Evolutionary conservation across 2,888 invertebrate genomes (phyloP), one percentile per base, ranked within the genome.

Genomic region (Aporophyla lueneburgensis): DNA sequence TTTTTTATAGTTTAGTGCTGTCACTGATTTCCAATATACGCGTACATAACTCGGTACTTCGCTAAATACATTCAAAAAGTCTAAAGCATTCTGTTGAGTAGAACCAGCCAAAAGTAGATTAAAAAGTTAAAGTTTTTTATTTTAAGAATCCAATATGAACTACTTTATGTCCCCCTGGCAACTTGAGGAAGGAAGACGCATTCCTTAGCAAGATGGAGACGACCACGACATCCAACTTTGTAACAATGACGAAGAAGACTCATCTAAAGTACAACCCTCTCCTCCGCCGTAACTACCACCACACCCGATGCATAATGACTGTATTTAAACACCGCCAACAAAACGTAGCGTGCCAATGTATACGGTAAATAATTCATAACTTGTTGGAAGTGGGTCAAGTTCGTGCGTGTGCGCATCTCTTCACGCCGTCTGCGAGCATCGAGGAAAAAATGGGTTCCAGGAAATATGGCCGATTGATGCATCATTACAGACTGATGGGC

Each of bases 301-400:
- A 0, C 16, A 74, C 65, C 71, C 49, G 46, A 76, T 43, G 76
- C 74, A 85, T 85, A 83, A 87, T 81, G 65, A 85, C 68, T 78
- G 74, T 80, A 84, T 86, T 81, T 68, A 81, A 84, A 84, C 75
- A 82, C 61, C 71, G 72, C 70, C 54, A 68, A 88, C 87, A 84
- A 87, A 87, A 88, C 87, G 86, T 89, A 83, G 88, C 88, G 88
- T 87, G 90, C 77, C 65, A 68, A 87, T 68, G 7, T 61, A 83
- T 85, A 89, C 87, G 73, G 91, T 93, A 89, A 93, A 94, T 93
- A 93, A 94, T 93, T 93, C 91, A 93, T 94, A 89, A 89, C 82
- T 89, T 79, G 79, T 83, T 90, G 88, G 83, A 93, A 93, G 87
- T 94, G 84, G 95, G 95, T 94, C 95, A 95, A 95, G 95, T 94